These are phyloP conservation scores for Clepsis dumicolana DNA, from an alignment of 2,888 invertebrate species.

Conservation along the genomic window DNA sequence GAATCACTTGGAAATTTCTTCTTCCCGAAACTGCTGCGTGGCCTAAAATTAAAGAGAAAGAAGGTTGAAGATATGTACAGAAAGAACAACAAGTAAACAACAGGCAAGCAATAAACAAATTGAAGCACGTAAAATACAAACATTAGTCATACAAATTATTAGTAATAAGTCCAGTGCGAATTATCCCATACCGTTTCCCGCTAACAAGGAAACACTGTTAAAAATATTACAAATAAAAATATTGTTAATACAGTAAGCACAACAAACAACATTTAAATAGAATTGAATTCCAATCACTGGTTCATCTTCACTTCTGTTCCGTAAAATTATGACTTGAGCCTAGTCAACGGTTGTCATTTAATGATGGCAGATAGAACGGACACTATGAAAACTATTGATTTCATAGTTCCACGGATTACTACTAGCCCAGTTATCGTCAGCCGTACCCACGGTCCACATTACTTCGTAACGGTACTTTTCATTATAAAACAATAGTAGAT, in stretches of 20 bases:
- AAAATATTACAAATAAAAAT: too few relatives aligned
- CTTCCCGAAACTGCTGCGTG: conserved; percentile 46
- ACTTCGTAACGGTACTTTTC: conserved; percentile 38
- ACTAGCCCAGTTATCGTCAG: conserved; percentile 35
- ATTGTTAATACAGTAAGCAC: neutral
- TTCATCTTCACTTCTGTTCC: neutral
- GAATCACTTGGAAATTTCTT: conserved; percentile 48
- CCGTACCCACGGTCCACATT: conserved; percentile 41
- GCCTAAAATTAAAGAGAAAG: conserved; percentile 73
- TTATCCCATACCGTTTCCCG: conserved; percentile 12
- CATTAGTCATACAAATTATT: conserved; percentile 47
- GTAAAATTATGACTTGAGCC: neutral
- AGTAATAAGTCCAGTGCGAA: conserved; percentile 32
- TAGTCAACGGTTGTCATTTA: conserved; percentile 18
- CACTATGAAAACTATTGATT: conserved; percentile 40
- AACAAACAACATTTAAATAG: neutral
- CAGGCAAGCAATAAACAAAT: conserved; percentile 42
- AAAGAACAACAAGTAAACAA: conserved; percentile 47
- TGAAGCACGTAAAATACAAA: conserved; percentile 51
- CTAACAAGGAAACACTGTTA: conserved; percentile 15
- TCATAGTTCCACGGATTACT: conserved; percentile 31
- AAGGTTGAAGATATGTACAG: conserved; percentile 67
- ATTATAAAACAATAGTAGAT: conserved; percentile 40
- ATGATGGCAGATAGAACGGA: conserved; percentile 15
- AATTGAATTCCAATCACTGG: neutral